Conservation (phyloP, 2,888 invertebrate genomes). For the Agrilus mali region DNA sequence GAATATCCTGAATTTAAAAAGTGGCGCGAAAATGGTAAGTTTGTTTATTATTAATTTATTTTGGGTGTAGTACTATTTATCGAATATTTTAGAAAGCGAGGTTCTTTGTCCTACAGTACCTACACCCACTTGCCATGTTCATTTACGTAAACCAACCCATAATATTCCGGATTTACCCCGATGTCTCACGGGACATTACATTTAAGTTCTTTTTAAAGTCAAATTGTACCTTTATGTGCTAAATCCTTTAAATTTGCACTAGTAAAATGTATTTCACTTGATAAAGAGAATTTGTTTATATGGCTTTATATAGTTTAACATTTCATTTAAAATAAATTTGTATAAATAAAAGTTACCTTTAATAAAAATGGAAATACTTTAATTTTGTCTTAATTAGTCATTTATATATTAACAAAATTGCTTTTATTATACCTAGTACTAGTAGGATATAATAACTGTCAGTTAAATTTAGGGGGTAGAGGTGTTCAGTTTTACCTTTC, state of each 20-base stretch:
- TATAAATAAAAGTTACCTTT: too few relatives aligned
- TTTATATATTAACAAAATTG: too few relatives aligned
- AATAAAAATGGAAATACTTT: too few relatives aligned
- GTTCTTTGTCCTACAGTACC: conserved; percentile 10
- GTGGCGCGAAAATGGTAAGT: conserved; percentile 26
- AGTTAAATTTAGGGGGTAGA: too few relatives aligned
- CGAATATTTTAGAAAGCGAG: conserved; percentile 18
- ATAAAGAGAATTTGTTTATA: too few relatives aligned
- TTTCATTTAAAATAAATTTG: too few relatives aligned
- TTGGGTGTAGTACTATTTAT: background rate
- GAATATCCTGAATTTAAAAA: conserved; percentile 20
- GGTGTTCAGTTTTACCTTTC: conserved; percentile 10
- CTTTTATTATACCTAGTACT: too few relatives aligned
- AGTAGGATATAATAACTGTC: too few relatives aligned
- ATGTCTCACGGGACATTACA: conserved; percentile 51
- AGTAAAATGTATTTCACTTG: too few relatives aligned
- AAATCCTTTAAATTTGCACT: background rate
- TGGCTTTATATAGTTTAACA: too few relatives aligned
- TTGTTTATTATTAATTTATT: conserved; percentile 1
- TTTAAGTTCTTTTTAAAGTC: conserved; percentile 29
- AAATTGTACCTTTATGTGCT: background rate
- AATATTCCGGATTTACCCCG: conserved; percentile 47
- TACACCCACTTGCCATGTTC: conserved; percentile 9
- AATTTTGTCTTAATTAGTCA: too few relatives aligned
- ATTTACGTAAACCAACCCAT: conserved; percentile 25